phyloP scores from a whole-genome alignment of 1,140 invertebrate genomes.

The Aleiodes sp. region DNA sequence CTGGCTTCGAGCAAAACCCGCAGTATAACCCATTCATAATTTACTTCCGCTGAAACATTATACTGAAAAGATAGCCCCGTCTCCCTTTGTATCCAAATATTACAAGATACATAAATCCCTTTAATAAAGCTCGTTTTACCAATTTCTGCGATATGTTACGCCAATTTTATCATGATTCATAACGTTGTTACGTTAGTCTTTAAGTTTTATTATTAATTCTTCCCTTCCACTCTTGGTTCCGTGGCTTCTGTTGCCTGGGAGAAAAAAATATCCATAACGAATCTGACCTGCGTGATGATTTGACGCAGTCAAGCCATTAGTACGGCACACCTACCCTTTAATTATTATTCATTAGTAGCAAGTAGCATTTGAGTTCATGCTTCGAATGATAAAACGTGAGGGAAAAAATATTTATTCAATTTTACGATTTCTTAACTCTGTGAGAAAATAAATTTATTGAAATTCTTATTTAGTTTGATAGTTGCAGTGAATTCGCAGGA shows the following conservation, averaged over 20 bases:
- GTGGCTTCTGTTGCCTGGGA: neutral
- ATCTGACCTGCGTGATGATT: conserved; percentile 14
- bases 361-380: no score
- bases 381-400: no score
- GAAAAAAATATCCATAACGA: conserved; percentile 5
- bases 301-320: neutral
- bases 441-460: no score
- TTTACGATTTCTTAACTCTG: no score
- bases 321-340: neutral
- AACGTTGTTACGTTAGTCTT: no score
- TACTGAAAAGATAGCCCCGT: neutral
- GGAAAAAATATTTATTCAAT: no score
- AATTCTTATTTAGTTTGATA: no score
- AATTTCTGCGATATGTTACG: no score
- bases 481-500: conserved; percentile 27
- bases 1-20: neutral
- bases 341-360: no score
- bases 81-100: no score
- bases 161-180: no score
- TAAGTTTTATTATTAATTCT: no score
- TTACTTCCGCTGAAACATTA: neutral
- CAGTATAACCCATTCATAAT: conserved; percentile 7
- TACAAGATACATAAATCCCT: neutral
- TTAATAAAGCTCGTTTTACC: neutral
- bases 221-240: neutral